Evolutionary conservation across 2,113 vertebrate species (phyloP), one percentile per base, ranked within the genome.

Genomic region (Myocastor coypus): DNA sequence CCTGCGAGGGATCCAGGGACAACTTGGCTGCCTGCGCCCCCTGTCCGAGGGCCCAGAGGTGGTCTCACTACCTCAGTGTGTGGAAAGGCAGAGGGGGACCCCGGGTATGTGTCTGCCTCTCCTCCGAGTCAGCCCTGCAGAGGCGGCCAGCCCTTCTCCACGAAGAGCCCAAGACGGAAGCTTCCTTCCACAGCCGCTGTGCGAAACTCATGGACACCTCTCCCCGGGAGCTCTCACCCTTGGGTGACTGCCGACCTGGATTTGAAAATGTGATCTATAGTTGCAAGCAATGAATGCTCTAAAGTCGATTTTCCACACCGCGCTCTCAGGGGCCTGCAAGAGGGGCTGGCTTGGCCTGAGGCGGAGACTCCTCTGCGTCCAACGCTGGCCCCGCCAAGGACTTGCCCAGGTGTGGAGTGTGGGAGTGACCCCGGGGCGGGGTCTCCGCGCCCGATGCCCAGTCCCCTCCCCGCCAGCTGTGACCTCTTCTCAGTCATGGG

Each of bases 201-300:
- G 81, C 16, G 57, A 40, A 78, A 37, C 66, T 75, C 1, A 0
- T 30, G 14, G 11, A 77, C 90, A 64, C 89, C 69, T 94, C 55
- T 92, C 52, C 87, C 69, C 73, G 64, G 42, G 64, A 85, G n/a
- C 37, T 61, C 37, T 80, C 57, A 10, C 7, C 34, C 80, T 64
- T 75, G 63, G 52, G 63, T 93, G 90, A 83, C 55, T 42, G 34
- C 12, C 5, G 66, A 63, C 7, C 40, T 32, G 46, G 83, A 68
- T 95, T 82, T 94, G 80, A 94, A 96, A 87, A 66, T 46, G 52
- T 34, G 40, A 91, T 69, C 61, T 84, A 14, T 42, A n/a, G n/a
- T n/a, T n/a, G 75, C 32, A 42, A 69, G 28, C 75, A 77, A 84
- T 63, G 50, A 78, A 80, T 50, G 77, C 81, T 92, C 80, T 83